Base-by-base conservation (phyloP, 2,888 invertebrate genomes). In the Euphydryas editha region DNA sequence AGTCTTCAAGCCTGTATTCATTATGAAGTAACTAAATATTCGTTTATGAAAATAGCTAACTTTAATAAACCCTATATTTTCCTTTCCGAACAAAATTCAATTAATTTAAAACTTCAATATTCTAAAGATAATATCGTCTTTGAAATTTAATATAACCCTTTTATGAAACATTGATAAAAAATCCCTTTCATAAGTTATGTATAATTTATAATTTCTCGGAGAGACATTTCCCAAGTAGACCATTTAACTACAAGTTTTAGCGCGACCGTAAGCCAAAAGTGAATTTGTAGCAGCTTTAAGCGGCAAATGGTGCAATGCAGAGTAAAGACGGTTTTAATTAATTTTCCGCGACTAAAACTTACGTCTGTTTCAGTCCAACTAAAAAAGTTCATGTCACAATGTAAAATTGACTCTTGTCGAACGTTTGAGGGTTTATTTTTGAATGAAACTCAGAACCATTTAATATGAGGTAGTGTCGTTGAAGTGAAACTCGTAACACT, bases 291-390 rank as follows among this genome's bases (percentile, higher is more conserved):
- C 42, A 51, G 63, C 57, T 65, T 63, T 56, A 67, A 65, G 42
- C 64, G 62, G 59, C 69, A 67, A 67, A 67, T 67, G 69, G 67
- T 67, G 64, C 59, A 70, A 67, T 67, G 69, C 67, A 67, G 64
- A 67, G 59, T 66, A 66, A 62, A 67, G 67, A 67, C 65, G 60
- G 62, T 65, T 68, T 60, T 68, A 70, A 72, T 72, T 72, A 72
- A 70, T 70, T 63, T 70, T 65, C 62, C 61, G 61, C 62, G 67
- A 70, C 66, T 64, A 71, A 68, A 61, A 68, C 70, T 68, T 68
- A 62, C 60, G 64, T 69, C 66, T 69, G 64, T 64, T 68, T 49
- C 54, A 64, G 54, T 57, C 44, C 44, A 62, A 57, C 65, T n/a
- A 51, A 67, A 67, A 67, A 51, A 42, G 24, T 59, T 21, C 13